phyloP scores from a whole-genome alignment of 2,888 invertebrate genomes.

The Scaptomyza polygonia region DNA sequence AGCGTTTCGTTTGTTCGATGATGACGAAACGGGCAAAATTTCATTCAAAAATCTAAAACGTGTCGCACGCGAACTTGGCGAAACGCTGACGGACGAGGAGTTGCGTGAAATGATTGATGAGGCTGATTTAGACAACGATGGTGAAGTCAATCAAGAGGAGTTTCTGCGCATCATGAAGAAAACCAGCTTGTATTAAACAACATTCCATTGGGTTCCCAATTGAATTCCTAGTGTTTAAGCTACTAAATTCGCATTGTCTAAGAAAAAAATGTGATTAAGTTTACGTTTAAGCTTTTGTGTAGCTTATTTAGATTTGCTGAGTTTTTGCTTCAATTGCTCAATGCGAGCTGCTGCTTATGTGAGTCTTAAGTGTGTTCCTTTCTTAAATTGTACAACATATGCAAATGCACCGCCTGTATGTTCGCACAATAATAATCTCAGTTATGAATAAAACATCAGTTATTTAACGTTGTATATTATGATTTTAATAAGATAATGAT shows the following conservation, averaged over 20 bases:
- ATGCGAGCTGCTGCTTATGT: conserved; percentile 26
- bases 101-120: conserved; percentile 98
- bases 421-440: conserved; percentile 55
- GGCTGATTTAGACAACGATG: conserved; percentile 97
- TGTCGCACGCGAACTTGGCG: conserved; percentile 97
- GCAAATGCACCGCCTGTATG: conserved; percentile 61
- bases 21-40: conserved; percentile 98
- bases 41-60: conserved; percentile 96
- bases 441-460: conserved; percentile 47
- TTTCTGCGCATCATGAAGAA: conserved; percentile 99
- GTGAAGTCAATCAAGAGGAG: conserved; percentile 97
- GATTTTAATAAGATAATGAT: background rate
- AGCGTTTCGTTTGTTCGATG: conserved; percentile 98
- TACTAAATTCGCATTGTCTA: conserved; percentile 32
- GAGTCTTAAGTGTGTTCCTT: conserved; percentile 36
- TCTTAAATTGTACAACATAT: conserved; percentile 30
- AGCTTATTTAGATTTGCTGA: conserved; percentile 22
- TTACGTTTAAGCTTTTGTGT: conserved; percentile 41
- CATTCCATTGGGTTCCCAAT: conserved; percentile 32
- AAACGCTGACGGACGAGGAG: conserved; percentile 98
- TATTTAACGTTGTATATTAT: conserved; percentile 46
- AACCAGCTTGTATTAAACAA: conserved; percentile 93
- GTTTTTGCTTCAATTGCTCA: conserved; percentile 26
- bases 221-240: conserved; percentile 21
- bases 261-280: conserved; percentile 34